Base-by-base conservation (phyloP, 1,140 invertebrate genomes). In the Condylostylus longicornis region DNA sequence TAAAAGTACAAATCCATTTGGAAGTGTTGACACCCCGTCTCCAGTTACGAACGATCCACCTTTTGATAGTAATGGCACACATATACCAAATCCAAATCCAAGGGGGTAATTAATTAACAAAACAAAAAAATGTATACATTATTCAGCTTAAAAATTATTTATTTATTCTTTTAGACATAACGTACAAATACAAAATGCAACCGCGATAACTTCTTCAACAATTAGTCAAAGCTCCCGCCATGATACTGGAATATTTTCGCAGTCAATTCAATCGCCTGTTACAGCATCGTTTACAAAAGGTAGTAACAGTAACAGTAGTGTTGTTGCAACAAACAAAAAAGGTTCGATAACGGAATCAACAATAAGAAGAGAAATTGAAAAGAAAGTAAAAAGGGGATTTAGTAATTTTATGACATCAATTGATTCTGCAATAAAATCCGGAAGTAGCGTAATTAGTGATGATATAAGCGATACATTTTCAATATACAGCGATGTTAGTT, bases 361-460 rank as follows among this genome's bases (percentile, higher is more conserved):
- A 6, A 7, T 31, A 31, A 14, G 8, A 5, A 7, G n/a, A 18
- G 7, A 6, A 32, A 8, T 13, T 6, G 6, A 13, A 32, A 13
- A 32, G 13, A 13, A 32, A 22, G 7, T 9, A 34, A 34, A 30
- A 30, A 30, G 15, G 54, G 80, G 81, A 5, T 72, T 85, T 40
- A 76, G 70, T 18, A 82, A 72, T 45, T 68, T 85, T 17, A 82
- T 83, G 69, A 81, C 79, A 23, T 82, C 79, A 5, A 71, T 86
- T 32, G 82, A 87, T 60, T 80, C 78, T 13, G 79, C 79, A 4
- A 55, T 85, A 18, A 76, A 77, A 46, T 58, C 53, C n/a, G 51
- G 54, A 7, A 62, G 70, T 1, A 72, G 72, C 2, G n/a, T n/a
- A n/a, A n/a, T n/a, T n/a, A 71, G 74, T 0, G 77, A 82, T 49